These are phyloP conservation scores for Xylota sylvarum DNA, from an alignment of 2,888 invertebrate species.

Conservation along the genomic window DNA sequence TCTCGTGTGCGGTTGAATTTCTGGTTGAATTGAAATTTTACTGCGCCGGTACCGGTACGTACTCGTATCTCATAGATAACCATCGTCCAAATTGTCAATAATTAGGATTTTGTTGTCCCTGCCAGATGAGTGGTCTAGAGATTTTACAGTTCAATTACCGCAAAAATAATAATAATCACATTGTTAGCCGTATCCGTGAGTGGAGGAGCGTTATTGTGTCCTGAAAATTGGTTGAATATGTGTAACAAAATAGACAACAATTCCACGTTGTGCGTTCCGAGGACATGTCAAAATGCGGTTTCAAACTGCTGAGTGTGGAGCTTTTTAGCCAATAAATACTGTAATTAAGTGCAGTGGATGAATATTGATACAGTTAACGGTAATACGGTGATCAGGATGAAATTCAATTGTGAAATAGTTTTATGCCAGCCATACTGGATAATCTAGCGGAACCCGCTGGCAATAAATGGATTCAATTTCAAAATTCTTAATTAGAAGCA, in stretches of 20 bases:
- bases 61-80: constrained; percentile 45
- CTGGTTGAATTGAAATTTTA: constrained; percentile 47
- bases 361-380: constrained; percentile 56
- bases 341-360: constrained; percentile 63
- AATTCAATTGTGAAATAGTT: constrained; percentile 59
- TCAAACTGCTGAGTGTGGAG: constrained; percentile 21
- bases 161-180: constrained; percentile 74
- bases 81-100: constrained; percentile 70
- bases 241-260: not conserved
- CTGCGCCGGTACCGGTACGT: not conserved
- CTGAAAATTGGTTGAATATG: not conserved
- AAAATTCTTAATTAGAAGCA: constrained; percentile 35
- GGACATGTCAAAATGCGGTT: constrained; percentile 27
- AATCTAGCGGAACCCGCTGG: not conserved
- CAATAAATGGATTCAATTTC: constrained; percentile 17
- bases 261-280: not conserved
- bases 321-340: constrained; percentile 60
- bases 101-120: constrained; percentile 66
- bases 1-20: constrained; percentile 1
- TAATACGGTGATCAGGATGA: constrained; percentile 47
- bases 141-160: constrained; percentile 63
- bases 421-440: constrained; percentile 4
- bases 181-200: constrained; percentile 49
- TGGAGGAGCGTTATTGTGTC: not conserved
- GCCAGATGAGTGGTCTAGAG: constrained; percentile 59